Percentiles rank a stretch among this genome's conserved stretches.
These are phyloP conservation scores for Micronycteris hirsuta DNA, from an alignment of 2,113 vertebrate species.

Conservation along the genomic window DNA sequence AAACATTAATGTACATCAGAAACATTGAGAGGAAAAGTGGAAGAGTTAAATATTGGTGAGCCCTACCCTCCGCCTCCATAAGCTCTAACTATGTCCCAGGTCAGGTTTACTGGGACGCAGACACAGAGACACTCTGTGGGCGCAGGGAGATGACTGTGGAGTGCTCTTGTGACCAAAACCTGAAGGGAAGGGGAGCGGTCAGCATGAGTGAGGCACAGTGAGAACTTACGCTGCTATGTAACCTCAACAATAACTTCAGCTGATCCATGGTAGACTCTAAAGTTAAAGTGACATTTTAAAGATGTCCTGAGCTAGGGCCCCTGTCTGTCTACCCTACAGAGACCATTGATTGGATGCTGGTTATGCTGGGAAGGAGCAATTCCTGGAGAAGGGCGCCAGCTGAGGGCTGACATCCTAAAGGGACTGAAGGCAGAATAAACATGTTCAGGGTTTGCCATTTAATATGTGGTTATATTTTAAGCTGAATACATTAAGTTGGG, in stretches of 20 bases:
- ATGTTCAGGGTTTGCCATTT: background rate
- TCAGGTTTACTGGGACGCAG: background rate
- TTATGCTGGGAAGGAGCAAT: background rate
- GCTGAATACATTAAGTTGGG: background rate
- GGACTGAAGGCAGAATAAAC: background rate
- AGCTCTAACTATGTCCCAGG: background rate
- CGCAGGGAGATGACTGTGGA: background rate
- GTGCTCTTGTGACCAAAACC: background rate
- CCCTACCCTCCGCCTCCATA: background rate
- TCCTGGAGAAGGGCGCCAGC: background rate
- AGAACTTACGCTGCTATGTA: background rate
- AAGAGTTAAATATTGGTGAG: background rate
- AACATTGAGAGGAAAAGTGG: background rate
- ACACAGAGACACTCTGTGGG: background rate
- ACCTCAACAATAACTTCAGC: background rate
- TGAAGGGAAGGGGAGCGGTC: background rate
- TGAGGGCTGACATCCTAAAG: background rate
- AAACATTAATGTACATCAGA: background rate
- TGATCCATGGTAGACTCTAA: background rate
- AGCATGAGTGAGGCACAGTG: background rate
- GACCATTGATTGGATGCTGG: background rate
- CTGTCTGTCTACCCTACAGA: fast-evolving
- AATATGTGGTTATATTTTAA: background rate
- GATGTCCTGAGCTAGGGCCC: background rate
- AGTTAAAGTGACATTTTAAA: background rate